These are phyloP conservation scores for Choloepus hoffmanni DNA, from an alignment of 2,113 vertebrate genomes.

Conservation along the genomic window DNA sequence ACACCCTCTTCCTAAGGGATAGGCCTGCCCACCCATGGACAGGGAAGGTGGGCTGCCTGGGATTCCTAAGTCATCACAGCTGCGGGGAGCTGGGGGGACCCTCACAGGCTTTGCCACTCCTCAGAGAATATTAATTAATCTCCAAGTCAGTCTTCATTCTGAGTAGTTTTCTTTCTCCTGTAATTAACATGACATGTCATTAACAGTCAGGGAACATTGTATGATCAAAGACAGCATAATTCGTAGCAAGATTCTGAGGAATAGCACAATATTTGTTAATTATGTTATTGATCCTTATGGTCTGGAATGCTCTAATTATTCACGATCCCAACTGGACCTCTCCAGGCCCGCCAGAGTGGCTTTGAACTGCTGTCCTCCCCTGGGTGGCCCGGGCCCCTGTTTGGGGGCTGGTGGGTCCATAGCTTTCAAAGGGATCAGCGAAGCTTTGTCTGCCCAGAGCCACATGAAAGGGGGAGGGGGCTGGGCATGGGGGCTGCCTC, in stretches of 20 bases:
- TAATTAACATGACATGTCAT: slow-evolving; percentile 88
- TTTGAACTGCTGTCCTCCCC: slow-evolving; percentile 81
- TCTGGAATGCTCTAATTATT: slow-evolving; percentile 88
- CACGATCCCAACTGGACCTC: slow-evolving; percentile 67
- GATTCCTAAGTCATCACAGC: not conserved
- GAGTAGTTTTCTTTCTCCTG: slow-evolving; percentile 75
- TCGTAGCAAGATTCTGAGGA: slow-evolving; percentile 89
- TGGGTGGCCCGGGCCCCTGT: slow-evolving; percentile 30
- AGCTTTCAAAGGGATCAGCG: slow-evolving; percentile 81
- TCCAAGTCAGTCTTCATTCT: slow-evolving; percentile 78
- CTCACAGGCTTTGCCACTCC: not conserved
- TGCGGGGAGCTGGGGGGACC: not conserved
- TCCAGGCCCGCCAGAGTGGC: slow-evolving; percentile 79
- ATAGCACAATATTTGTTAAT: slow-evolving; percentile 88
- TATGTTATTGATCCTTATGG: slow-evolving; percentile 88
- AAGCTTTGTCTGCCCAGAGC: slow-evolving; percentile 78
- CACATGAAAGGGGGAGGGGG: slow-evolving; percentile 85
- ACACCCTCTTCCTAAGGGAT: not conserved
- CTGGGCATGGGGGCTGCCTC: slow-evolving; percentile 75
- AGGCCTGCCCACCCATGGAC: not conserved
- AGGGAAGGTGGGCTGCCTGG: not conserved
- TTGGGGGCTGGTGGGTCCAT: slow-evolving; percentile 75
- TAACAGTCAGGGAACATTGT: slow-evolving; percentile 83
- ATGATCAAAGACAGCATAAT: slow-evolving; percentile 89
- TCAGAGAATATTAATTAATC: slow-evolving; percentile 78